These are phyloP conservation scores for Romanomermis culicivorax DNA, from an alignment of 2,888 invertebrate genomes.

Conservation along the genomic window DNA sequence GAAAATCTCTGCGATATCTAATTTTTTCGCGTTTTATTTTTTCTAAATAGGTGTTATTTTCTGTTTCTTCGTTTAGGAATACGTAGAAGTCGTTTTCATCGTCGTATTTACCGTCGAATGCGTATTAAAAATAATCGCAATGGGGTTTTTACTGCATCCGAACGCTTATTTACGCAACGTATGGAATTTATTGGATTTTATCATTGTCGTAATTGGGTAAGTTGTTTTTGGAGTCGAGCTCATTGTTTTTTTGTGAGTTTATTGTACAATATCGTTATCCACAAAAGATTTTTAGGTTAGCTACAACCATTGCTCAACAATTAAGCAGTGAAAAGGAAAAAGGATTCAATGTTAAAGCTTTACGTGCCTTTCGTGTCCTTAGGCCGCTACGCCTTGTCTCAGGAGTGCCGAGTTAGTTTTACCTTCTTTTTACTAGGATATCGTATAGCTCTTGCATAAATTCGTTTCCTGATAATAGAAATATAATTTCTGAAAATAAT, in stretches of 20 bases:
- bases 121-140: conserved; percentile 95
- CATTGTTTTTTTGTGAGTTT: neutral
- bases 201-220: conserved; percentile 98
- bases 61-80: conserved; percentile 62
- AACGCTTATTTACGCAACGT: conserved; percentile 95
- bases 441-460: no score
- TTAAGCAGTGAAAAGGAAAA: conserved; percentile 33
- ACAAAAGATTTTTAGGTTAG: conserved; percentile 12
- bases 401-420: conserved; percentile 83
- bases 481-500: no score
- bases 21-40: no score
- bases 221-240: conserved; percentile 24
- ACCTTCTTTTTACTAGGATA: no score
- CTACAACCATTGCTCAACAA: conserved; percentile 24
- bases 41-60: no score
- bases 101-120: conserved; percentile 97
- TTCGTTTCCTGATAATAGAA: no score
- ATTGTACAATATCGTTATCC: neutral
- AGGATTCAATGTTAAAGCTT: conserved; percentile 92
- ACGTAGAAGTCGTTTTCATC: conserved; percentile 90
- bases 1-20: no score
- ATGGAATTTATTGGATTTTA: conserved; percentile 61
- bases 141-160: conserved; percentile 85
- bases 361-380: conserved; percentile 90
- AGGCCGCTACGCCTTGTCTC: conserved; percentile 90